A percentile compares a stretch with the other conserved stretches of the same genome.
Evolutionary conservation across 2,888 invertebrate species (phyloP).

Genomic region (Aleiodes testaceus): DNA sequence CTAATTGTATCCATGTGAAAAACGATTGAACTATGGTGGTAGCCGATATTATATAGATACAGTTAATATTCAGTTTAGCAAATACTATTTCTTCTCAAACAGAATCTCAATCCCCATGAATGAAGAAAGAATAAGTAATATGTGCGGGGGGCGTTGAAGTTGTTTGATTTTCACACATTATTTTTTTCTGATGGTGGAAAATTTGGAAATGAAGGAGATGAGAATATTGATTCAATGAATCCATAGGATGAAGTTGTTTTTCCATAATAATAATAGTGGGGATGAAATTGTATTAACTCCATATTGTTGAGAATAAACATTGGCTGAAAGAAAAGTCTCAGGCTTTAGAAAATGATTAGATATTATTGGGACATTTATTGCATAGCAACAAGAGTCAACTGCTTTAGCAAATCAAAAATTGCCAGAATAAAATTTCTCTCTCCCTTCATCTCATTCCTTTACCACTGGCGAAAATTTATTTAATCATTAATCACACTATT

Average conservation of each 20-base stretch:
- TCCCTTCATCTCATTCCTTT: background rate
- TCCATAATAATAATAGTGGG: background rate
- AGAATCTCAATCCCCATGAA: constrained; percentile 27
- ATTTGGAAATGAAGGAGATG: background rate
- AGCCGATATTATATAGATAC: constrained; percentile 42
- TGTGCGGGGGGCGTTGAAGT: constrained; percentile 18
- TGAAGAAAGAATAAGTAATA: constrained; percentile 4
- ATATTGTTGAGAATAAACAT: too few species aligned
- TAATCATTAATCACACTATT: background rate
- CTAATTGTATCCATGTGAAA: constrained; percentile 40
- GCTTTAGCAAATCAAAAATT: background rate
- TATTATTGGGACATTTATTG: too few species aligned
- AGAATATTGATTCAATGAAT: constrained; percentile 6
- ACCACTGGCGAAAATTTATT: background rate
- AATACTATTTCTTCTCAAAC: constrained; percentile 37
- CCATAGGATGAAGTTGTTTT: constrained; percentile 6
- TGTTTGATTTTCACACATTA: constrained; percentile 41
- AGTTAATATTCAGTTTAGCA: constrained; percentile 40
- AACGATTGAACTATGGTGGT: constrained; percentile 38
- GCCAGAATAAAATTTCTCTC: background rate
- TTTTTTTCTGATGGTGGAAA: constrained; percentile 1
- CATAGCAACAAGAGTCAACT: too few species aligned
- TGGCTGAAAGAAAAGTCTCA: too few species aligned
- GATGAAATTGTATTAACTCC: background rate
- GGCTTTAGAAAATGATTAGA: too few species aligned